These are phyloP conservation scores for Brachirus orientalis DNA, from an alignment of 2,113 vertebrate genomes.

Conservation along the genomic window DNA sequence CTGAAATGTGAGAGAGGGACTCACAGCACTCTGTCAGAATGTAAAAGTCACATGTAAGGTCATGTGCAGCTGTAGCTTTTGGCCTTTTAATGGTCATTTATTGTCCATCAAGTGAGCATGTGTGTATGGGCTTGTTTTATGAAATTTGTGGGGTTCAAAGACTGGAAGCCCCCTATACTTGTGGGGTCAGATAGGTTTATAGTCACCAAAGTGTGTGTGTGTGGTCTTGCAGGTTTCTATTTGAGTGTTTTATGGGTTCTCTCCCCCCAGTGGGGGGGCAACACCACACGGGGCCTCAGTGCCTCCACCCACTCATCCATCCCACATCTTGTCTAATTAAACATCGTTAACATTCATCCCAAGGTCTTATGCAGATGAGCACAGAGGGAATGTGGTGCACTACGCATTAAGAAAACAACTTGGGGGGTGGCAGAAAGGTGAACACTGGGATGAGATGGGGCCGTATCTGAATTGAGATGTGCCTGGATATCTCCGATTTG, in stretches of 20 bases:
- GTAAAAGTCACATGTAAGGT: constrained; percentile 54
- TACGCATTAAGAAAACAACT: constrained; percentile 84
- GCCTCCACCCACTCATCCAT: constrained; percentile 79
- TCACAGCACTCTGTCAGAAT: constrained; percentile 31
- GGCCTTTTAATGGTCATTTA: constrained; percentile 72
- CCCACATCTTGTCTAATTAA: constrained; percentile 85
- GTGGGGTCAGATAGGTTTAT: neutral
- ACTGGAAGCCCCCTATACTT: neutral
- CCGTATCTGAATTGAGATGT: constrained; percentile 81
- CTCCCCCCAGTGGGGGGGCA: constrained; percentile 71
- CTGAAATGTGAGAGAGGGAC: constrained; percentile 45
- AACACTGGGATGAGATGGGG: constrained; percentile 59
- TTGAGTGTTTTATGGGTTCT: constrained; percentile 61
- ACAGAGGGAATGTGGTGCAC: constrained; percentile 80
- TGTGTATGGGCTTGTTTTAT: constrained; percentile 10
- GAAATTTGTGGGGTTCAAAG: neutral
- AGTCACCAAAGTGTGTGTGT: constrained; percentile 3
- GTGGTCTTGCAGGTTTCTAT: constrained; percentile 17
- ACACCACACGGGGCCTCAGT: constrained; percentile 65
- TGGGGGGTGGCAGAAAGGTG: constrained; percentile 69
- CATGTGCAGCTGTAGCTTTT: constrained; percentile 54
- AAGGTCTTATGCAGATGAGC: constrained; percentile 88
- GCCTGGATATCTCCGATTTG: constrained; percentile 82
- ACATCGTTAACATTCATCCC: constrained; percentile 87
- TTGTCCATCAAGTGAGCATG: constrained; percentile 55